These are phyloP conservation scores for Porites evermanni DNA, from an alignment of 92 coral and sea anemone species.

Conservation along the genomic window DNA sequence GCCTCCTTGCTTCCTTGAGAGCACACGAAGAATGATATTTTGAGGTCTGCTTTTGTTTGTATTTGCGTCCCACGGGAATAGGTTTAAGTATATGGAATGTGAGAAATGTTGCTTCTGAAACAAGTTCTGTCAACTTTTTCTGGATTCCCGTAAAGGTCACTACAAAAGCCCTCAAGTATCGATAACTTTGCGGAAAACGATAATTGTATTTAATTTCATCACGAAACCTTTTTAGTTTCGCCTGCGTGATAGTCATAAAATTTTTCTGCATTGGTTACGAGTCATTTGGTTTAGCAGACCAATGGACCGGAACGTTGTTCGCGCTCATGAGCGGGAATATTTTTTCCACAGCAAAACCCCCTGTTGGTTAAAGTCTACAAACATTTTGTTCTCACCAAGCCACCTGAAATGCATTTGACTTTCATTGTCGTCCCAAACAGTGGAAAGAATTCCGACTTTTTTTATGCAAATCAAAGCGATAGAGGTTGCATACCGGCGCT, in stretches of 20 bases:
- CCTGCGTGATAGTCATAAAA: background rate
- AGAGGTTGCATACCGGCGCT: constrained; percentile 29
- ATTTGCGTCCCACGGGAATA: constrained; percentile 80
- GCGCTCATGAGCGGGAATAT: constrained; percentile 21
- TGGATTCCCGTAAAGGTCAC: constrained; percentile 23
- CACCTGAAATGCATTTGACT: background rate
- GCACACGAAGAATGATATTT: background rate
- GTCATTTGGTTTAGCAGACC: background rate
- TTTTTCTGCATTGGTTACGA: background rate
- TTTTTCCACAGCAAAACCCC: background rate
- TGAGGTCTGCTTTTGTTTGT: constrained; percentile 49
- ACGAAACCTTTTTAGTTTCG: background rate
- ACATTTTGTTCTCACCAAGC: constrained; percentile 11
- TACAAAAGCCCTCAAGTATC: background rate
- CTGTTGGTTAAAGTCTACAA: background rate
- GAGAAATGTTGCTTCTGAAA: constrained; percentile 57
- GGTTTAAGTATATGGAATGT: constrained; percentile 72
- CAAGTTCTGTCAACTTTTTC: constrained; percentile 42
- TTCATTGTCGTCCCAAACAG: background rate
- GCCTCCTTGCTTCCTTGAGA: constrained; percentile 36
- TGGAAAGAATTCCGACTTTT: background rate
- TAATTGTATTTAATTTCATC: background rate
- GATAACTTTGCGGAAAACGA: constrained; percentile 5
- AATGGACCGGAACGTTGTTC: constrained; percentile 8
- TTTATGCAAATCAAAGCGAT: constrained; percentile 22